These are phyloP conservation scores for Rosalia funebris DNA, from an alignment of 2,888 invertebrate species.

Conservation along the genomic window DNA sequence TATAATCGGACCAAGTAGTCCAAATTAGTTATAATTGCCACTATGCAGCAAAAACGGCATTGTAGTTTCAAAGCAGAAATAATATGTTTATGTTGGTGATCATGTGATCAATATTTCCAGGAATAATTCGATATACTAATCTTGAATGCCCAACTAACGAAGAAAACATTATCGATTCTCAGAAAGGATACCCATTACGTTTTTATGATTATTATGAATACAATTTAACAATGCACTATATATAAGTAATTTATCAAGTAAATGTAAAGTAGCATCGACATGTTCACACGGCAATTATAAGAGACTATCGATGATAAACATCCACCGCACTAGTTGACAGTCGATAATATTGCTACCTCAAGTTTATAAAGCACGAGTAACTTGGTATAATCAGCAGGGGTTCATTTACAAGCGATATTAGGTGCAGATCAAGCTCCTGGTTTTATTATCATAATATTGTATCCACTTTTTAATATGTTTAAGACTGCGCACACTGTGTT, in stretches of 20 bases:
- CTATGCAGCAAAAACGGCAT: too few species aligned
- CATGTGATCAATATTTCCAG: too few species aligned
- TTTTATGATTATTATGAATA: background rate
- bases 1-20: too few species aligned
- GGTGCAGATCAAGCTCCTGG: conserved; percentile 32
- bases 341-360: conserved; percentile 43
- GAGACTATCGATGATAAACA: conserved; percentile 40
- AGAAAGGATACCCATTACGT: background rate
- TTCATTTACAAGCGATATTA: conserved; percentile 40
- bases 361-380: conserved; percentile 35
- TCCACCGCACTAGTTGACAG: conserved; percentile 40
- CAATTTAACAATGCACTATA: conserved; percentile 28
- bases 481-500: too few species aligned
- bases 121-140: too few species aligned
- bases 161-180: too few species aligned
- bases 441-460: conserved; percentile 23
- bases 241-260: conserved; percentile 40
- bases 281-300: conserved; percentile 46
- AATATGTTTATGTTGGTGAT: too few species aligned
- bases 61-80: too few species aligned
- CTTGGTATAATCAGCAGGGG: conserved; percentile 41
- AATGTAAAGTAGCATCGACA: conserved; percentile 39
- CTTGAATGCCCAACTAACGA: too few species aligned
- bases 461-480: too few species aligned
- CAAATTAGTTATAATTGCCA: too few species aligned